Conservation (phyloP, 2,113 vertebrate species). For the Sinosuthora webbiana region DNA sequence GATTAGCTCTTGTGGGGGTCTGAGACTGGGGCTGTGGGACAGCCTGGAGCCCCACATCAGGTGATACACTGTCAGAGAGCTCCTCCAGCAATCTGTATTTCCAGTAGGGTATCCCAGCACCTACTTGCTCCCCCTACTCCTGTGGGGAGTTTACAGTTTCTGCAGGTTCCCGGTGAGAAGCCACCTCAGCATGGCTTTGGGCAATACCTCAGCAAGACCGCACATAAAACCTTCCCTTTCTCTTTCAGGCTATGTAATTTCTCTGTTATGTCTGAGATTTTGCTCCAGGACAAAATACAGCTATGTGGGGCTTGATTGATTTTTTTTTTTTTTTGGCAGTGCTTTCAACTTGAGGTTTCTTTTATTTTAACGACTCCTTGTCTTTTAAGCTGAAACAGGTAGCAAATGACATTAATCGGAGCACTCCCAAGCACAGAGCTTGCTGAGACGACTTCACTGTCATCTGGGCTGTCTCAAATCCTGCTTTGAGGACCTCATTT, state of each 20-base stretch:
- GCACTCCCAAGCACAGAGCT: not conserved
- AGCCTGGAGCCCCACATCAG: not conserved
- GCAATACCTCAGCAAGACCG: not conserved
- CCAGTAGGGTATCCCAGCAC: not conserved
- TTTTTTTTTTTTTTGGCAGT: not conserved
- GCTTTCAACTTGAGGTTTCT: slow-evolving; percentile 35
- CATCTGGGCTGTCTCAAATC: not conserved
- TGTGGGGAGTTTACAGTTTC: not conserved
- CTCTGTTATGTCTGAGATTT: slow-evolving; percentile 32
- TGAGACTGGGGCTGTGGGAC: not conserved
- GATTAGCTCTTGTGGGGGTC: not conserved
- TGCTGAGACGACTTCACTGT: not conserved
- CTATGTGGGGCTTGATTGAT: not conserved
- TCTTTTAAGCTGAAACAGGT: not conserved
- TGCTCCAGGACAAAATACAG: slow-evolving; percentile 30
- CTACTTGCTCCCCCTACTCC: not conserved
- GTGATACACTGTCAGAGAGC: not conserved
- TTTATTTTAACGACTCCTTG: slow-evolving; percentile 7
- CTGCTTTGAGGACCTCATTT: not conserved
- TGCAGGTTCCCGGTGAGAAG: not conserved
- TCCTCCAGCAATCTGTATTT: not conserved
- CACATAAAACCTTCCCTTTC: not conserved
- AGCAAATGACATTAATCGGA: not conserved
- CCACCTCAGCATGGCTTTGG: not conserved
- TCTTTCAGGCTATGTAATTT: slow-evolving; percentile 39